phyloP scores from a whole-genome alignment of 1,140 invertebrate species.

The Drosophila auraria region DNA sequence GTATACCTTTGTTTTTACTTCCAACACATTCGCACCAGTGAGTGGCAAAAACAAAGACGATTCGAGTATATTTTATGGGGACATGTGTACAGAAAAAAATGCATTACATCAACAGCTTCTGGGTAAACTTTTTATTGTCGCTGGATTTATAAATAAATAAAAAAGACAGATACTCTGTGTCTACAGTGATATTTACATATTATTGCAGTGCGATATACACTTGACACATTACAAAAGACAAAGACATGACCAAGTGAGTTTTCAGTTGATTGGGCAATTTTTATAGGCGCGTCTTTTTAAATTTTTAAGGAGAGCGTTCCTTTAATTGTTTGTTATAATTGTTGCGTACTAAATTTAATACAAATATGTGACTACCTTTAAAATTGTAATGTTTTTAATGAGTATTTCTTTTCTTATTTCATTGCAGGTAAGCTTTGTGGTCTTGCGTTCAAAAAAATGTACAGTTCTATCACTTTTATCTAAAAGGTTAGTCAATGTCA shows the following conservation, averaged over 20 bases:
- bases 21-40: slow-evolving; percentile 18
- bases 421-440: slow-evolving; percentile 50
- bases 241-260: slow-evolving; percentile 3
- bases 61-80: slow-evolving; percentile 53
- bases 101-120: slow-evolving; percentile 52
- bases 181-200: neutral
- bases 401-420: slow-evolving; percentile 10
- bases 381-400: slow-evolving; percentile 1
- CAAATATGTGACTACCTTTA: too few relatives aligned
- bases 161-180: slow-evolving; percentile 3
- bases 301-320: neutral
- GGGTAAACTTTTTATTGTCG: slow-evolving; percentile 10
- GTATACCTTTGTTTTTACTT: neutral
- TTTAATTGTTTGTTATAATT: neutral
- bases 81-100: slow-evolving; percentile 26
- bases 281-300: neutral
- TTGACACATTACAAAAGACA: slow-evolving; percentile 16
- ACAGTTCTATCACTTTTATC: too few relatives aligned
- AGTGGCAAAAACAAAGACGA: slow-evolving; percentile 49
- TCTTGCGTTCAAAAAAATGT: neutral
- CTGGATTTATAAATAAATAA: neutral
- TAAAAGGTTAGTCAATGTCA: slow-evolving; percentile 10
- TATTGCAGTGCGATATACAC: neutral
- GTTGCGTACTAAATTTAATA: neutral
- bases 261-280: neutral